Evolutionary conservation across 2,888 invertebrate genomes (phyloP).

Genomic region (Nymphalis polychloros): DNA sequence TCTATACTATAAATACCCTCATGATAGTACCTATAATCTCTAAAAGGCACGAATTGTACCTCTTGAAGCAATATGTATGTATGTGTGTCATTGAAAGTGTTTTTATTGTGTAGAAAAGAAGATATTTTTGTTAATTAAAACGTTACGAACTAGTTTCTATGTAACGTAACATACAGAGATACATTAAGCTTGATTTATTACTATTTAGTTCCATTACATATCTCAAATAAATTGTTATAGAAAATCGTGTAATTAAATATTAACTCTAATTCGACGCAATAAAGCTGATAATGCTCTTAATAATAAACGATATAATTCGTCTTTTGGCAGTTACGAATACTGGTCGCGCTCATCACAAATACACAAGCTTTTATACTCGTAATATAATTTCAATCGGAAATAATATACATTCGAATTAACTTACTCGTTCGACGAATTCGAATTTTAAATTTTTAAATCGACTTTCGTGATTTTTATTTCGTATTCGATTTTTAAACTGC

Average conservation of each 20-base stretch:
- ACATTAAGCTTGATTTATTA: constrained; percentile 1
- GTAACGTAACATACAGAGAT: background rate
- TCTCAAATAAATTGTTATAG: constrained; percentile 1
- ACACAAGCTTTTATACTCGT: constrained; percentile 63
- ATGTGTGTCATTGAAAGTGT: constrained; percentile 17
- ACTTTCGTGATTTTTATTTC: background rate
- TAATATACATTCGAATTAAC: constrained; percentile 16
- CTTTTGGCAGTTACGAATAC: constrained; percentile 76
- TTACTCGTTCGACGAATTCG: constrained; percentile 16
- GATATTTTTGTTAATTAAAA: background rate
- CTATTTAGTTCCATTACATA: constrained; percentile 1
- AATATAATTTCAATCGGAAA: constrained; percentile 18
- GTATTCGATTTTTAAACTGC: constrained; percentile 83
- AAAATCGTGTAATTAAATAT: constrained; percentile 10
- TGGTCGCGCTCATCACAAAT: constrained; percentile 71
- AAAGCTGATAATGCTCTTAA: constrained; percentile 59
- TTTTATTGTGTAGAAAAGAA: constrained; percentile 12
- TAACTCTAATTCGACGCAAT: constrained; percentile 31
- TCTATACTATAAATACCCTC: constrained; percentile 67
- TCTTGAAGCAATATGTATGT: constrained; percentile 53
- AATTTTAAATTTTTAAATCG: constrained; percentile 13
- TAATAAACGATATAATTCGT: constrained; percentile 52
- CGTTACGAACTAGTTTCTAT: background rate
- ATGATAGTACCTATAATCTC: constrained; percentile 54
- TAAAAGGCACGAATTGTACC: constrained; percentile 77